Percentiles rank a stretch among this genome's conserved stretches.
phyloP scores from a whole-genome alignment of 2,797 vertebrate genomes.

The Thripadectes ignobilis region DNA sequence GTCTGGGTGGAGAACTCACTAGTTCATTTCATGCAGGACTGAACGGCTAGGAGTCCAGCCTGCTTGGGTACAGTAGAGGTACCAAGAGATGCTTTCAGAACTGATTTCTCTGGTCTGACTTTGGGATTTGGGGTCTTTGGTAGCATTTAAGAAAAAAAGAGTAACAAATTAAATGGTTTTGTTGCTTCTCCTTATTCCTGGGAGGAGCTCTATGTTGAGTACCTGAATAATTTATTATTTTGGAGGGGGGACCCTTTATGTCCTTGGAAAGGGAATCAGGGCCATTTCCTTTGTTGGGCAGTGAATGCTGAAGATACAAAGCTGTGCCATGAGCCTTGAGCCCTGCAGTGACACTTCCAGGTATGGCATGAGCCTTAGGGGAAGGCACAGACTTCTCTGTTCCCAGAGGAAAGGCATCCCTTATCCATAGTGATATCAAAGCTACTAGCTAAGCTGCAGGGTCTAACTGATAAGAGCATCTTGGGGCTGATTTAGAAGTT shows the following conservation, averaged over 20 bases:
- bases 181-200: not conserved
- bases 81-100: not conserved
- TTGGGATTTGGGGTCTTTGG: not conserved
- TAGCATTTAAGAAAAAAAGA: not conserved
- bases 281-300: not conserved
- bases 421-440: not conserved
- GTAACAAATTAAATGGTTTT: not conserved
- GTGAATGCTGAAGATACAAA: not conserved
- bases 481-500: not conserved
- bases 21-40: not conserved
- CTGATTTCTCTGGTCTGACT: not conserved
- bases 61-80: not conserved
- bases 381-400: not conserved
- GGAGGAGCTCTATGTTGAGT: not conserved
- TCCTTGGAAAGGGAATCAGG: not conserved
- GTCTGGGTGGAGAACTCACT: not conserved
- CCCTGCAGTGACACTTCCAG: not conserved
- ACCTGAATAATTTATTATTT: not conserved
- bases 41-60: not conserved
- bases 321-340: not conserved
- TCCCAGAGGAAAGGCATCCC: not conserved
- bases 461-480: not conserved
- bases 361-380: rapidly evolving
- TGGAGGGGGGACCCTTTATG: not conserved
- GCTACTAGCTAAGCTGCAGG: not conserved